Base-by-base conservation (phyloP, 2,888 invertebrate species). In the Drosophila kuntzei region DNA sequence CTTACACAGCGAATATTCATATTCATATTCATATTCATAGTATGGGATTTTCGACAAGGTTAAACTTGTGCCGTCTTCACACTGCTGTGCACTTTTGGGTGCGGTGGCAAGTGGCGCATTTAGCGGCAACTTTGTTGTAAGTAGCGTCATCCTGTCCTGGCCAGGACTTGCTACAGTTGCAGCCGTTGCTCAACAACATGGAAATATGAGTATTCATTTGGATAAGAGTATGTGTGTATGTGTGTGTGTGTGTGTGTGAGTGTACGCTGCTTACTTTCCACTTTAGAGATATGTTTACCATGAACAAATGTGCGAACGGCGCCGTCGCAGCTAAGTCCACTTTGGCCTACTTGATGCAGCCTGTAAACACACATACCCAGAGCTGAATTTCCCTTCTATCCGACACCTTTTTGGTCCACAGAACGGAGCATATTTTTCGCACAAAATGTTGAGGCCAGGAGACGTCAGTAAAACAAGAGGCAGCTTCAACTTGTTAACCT, bases 401-500 rank as follows among this genome's bases (percentile, higher is more conserved):
- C 46, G 27, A 49, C 49, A 49, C 34, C n/a, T 22, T 9, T 22
- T 16, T 27, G 18, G 32, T 29, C 37, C 16, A 27, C 11, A 16
- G 12, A 32, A 32, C 3, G 18, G 25, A 43, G 46, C 76, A 69
- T 59, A 86, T 69, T 77, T 85, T 73, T 69, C 75, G 46, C 73
- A 79, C 68, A 53, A 68, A 51, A 65, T 73, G 73, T 76, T 49
- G 37, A 55, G 49, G 44, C 58, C 51, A 57, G 43, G 57, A 60
- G 57, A 55, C 55, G 76, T 59, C 64, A 72, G 66, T 58, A 69
- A 66, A 36, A 46, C 75, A 71, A 68, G 82, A 58, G 60, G 64
- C 69, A 59, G 71, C 59, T 78, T 74, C 78, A 86, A 73, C 80
- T 86, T 80, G 88, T 88, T 85, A 85, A 86, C 88, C 85, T 83